A percentile compares a stretch with the other conserved stretches of the same genome.
These are phyloP conservation scores for Ferdinandea cuprea DNA, from an alignment of 2,888 invertebrate species.

Conservation along the genomic window DNA sequence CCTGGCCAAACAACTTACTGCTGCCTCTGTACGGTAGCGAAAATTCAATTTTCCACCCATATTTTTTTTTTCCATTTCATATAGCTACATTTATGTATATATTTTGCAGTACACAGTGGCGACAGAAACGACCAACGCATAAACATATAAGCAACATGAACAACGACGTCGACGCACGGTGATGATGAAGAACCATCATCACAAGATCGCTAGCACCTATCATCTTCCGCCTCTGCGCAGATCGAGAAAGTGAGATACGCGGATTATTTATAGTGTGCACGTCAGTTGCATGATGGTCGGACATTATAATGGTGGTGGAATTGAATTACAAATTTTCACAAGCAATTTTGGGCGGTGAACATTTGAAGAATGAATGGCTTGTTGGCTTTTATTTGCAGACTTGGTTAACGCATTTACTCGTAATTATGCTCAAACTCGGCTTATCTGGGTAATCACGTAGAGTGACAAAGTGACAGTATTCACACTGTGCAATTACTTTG, in stretches of 20 bases:
- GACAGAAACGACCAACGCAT: slow-evolving; percentile 13
- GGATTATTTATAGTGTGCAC: slow-evolving; percentile 68
- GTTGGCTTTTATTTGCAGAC: not conserved
- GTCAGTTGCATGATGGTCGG: slow-evolving; percentile 55
- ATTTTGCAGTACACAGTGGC: not conserved
- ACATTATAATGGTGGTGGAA: slow-evolving; percentile 37
- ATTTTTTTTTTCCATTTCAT: no score
- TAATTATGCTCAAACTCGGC: not conserved
- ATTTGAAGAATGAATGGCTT: slow-evolving; percentile 9
- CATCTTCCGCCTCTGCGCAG: slow-evolving; percentile 67
- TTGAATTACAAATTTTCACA: slow-evolving; percentile 67
- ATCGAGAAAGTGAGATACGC: slow-evolving; percentile 58
- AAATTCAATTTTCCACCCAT: slow-evolving; percentile 69
- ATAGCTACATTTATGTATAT: no score
- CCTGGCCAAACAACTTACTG: slow-evolving; percentile 67
- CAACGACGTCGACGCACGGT: slow-evolving; percentile 7
- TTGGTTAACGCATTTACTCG: not conserved
- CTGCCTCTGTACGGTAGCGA: slow-evolving; percentile 62
- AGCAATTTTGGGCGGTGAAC: slow-evolving; percentile 27
- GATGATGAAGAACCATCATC: slow-evolving; percentile 69
- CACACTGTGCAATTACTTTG: not conserved
- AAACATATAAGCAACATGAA: slow-evolving; percentile 8
- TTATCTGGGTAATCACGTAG: not conserved
- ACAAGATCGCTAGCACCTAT: slow-evolving; percentile 52
- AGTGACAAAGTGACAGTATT: slow-evolving; percentile 13